These are phyloP conservation scores for Drosophila watanabei DNA, from an alignment of 1,140 invertebrate genomes.

Conservation along the genomic window DNA sequence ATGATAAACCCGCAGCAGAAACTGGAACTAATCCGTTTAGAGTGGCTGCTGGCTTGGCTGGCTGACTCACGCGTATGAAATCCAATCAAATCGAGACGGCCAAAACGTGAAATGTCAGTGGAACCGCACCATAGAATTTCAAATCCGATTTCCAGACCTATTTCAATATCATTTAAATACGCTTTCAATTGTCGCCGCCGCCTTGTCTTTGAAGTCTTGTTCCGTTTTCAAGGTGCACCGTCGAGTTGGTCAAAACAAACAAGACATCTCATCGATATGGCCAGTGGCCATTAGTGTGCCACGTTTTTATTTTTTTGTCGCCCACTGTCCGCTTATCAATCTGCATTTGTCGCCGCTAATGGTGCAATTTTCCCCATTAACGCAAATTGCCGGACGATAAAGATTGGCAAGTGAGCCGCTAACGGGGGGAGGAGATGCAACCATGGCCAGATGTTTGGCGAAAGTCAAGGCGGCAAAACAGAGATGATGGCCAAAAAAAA, in stretches of 20 bases:
- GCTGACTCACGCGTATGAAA: conserved; percentile 20
- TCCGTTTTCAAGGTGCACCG: conserved; percentile 30
- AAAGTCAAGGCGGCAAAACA: conserved; percentile 25
- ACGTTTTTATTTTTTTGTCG: background rate
- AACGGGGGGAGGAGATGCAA: background rate
- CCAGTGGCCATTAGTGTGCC: background rate
- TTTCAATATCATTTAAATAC: conserved; percentile 10
- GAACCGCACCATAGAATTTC: conserved; percentile 8
- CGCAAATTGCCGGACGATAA: conserved; percentile 14
- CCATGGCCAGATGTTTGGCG: conserved; percentile 34
- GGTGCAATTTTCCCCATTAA: conserved; percentile 47
- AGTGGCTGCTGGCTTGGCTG: background rate
- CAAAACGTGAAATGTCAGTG: conserved; percentile 47
- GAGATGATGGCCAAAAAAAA: conserved; percentile 5
- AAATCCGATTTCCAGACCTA: conserved; percentile 2
- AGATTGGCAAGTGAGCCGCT: conserved; percentile 8
- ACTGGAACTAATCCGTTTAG: conserved; percentile 38
- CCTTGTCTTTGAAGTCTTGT: conserved; percentile 3
- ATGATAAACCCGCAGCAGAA: conserved; percentile 15
- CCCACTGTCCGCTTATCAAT: conserved; percentile 32
- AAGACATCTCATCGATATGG: conserved; percentile 7
- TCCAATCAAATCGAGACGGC: conserved; percentile 21
- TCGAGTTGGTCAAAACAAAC: conserved; percentile 34
- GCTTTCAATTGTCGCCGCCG: conserved; percentile 9
- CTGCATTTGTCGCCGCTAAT: conserved; percentile 47